Base-by-base conservation (phyloP, 1,140 invertebrate species). In the Drosophila auraria region DNA sequence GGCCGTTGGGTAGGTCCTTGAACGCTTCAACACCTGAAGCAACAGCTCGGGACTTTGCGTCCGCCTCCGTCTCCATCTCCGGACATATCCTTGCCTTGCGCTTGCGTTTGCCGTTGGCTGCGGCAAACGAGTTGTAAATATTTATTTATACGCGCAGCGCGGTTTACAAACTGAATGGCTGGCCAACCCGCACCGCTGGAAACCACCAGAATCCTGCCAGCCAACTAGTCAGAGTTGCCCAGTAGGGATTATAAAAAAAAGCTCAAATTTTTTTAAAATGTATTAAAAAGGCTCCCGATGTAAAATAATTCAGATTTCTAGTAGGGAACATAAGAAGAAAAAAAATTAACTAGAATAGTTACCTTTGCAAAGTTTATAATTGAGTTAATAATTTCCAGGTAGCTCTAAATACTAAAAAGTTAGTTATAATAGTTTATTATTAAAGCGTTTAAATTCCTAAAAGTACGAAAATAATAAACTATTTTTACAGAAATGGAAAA, bases 41-140 rank as follows among this genome's bases (percentile, higher is more conserved):
- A 20, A 45, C 66, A 70, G 72, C 47, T 76, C 44, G 38, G 61
- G 61, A 53, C 62, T 38, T 45, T 56, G 40, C 47, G 20, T 20
- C 36, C 17, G 38, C 23, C 47, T 38, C 15, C 53, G 51, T 71
- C 70, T 38, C 15, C 53, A 44, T 71, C 70, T 72, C 53, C 44
- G 66, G 54, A 40, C 23, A 23, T 23, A 72, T 73, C 70, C 68
- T 53, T 73, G 14, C 38, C 56, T 38, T 27, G 33, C 62, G 54
- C 64, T 61, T 56, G 62, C 68, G 78, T 73, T 87, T 89, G 79
- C 84, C 83, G 72, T 82, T 90, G 82, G 82, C 71, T 86, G 86
- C 86, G 87, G 86, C 86, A 90, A 90, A 90, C 86, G 86, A 90
- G 86, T 90, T 90, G 86, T 90, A 90, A 90, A 90, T 90, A 90